Base-by-base conservation (phyloP, 1,140 invertebrate genomes). In the Sesamia nonagrioides region DNA sequence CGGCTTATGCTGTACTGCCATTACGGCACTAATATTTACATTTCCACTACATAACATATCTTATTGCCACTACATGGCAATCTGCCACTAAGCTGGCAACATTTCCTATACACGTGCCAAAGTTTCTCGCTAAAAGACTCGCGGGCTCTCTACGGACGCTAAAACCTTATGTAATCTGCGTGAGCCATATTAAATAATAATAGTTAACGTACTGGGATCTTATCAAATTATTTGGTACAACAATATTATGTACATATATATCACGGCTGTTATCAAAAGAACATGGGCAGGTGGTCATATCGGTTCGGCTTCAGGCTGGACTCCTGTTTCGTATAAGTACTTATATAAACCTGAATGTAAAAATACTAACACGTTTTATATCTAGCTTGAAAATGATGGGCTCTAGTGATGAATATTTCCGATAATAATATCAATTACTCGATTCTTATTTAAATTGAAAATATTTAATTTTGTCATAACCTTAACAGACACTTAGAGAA, bases 91-190 rank as follows among this genome's bases (percentile, higher is more conserved):
- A 63, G 37, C 66, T 48, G 21, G 42, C 21, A 42, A 66, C 17
- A 48, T 50, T 69, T 33, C 66, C 40, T 18, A 69, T 69, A 69
- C 42, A 27, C n/a, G 66, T 69, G 66, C 42, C 66, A 69, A 60
- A 63, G 60, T 18, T 42, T 40, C 35, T 40, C 15, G 35, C 60
- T 18, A 40, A 48, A 17, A 13, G 54, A 1, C 17, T 9, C 35
- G 15, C n/a, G 18, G 21, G 27, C 15, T 48, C 42, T 48, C 42
- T 4, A 3, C 13, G 66, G 66, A 69, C 66, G 5, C 27, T 7
- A 42, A 69, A 69, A 33, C 66, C 66, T 69, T 69, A 69, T 69
- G 48, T 69, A 69, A 69, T 69, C 40, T 50, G 18, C 60, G 6
- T 63, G 37, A 63, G 33, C 66, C 42, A 69, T 42, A 69, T 69